These are phyloP conservation scores for Cryptus armator DNA, from an alignment of 2,888 invertebrate species.

Conservation along the genomic window DNA sequence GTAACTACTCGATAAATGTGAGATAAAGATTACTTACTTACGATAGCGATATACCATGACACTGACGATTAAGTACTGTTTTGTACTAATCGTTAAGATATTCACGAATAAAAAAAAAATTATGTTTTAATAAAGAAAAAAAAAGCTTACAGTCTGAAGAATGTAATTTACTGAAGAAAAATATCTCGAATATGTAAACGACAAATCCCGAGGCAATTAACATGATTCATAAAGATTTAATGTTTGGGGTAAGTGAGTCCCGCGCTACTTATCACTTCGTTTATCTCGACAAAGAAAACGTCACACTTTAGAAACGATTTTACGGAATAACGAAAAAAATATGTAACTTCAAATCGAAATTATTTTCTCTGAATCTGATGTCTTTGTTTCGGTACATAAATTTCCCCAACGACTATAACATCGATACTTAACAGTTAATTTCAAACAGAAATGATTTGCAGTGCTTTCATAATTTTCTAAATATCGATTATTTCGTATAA, in stretches of 20 bases:
- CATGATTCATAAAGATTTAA: too few species aligned
- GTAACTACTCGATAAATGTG: conserved; percentile 1
- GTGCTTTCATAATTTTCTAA: background rate
- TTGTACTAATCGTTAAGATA: conserved; percentile 8
- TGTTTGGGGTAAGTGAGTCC: too few species aligned
- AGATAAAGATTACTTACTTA: conserved; percentile 1
- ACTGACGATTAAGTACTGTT: conserved; percentile 15
- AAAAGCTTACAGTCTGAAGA: background rate
- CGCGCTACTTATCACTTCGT: too few species aligned
- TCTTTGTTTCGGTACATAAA: background rate
- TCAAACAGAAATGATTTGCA: background rate
- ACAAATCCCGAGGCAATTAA: background rate
- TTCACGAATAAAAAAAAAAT: background rate
- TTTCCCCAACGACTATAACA: background rate
- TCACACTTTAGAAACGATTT: too few species aligned
- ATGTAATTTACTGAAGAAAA: background rate
- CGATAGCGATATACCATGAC: conserved; percentile 8
- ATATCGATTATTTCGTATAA: background rate
- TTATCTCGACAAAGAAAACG: too few species aligned
- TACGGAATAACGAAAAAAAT: background rate
- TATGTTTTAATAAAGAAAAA: background rate
- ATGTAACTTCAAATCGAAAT: background rate
- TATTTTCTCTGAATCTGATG: background rate
- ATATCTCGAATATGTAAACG: background rate
- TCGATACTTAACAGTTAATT: background rate